Percentiles rank a stretch among this genome's conserved stretches.
Evolutionary conservation across 2,888 invertebrate species (phyloP).

Genomic region (Plebejus argus): DNA sequence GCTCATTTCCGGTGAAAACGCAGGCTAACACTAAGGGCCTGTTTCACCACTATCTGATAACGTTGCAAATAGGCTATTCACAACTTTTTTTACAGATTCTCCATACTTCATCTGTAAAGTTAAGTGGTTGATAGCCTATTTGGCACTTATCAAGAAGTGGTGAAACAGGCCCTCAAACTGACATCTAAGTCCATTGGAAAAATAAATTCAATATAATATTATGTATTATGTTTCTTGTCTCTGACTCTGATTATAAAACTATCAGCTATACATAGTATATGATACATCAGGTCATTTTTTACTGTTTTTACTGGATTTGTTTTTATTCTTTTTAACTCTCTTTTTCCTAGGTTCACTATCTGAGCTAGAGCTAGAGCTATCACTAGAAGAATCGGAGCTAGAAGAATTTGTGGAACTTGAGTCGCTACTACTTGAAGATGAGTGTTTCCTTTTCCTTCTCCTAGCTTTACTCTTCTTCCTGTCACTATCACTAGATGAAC

Average conservation of each 20-base stretch:
- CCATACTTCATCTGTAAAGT: no score
- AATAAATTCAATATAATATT: background rate
- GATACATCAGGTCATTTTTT: slow-evolving; percentile 41
- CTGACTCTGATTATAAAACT: no score
- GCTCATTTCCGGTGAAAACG: no score
- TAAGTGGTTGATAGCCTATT: no score
- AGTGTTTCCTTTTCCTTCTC: slow-evolving; percentile 58
- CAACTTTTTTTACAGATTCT: no score
- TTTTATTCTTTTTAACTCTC: slow-evolving; percentile 50
- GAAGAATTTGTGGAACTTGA: slow-evolving; percentile 58
- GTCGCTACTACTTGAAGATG: slow-evolving; percentile 60
- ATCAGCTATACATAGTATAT: no score
- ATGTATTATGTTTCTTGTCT: background rate
- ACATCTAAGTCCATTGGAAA: no score
- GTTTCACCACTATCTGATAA: no score
- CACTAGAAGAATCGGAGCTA: slow-evolving; percentile 56
- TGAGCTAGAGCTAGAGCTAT: slow-evolving; percentile 61
- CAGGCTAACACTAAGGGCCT: background rate
- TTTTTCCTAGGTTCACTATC: slow-evolving; percentile 57
- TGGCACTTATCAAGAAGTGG: no score
- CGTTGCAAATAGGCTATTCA: no score
- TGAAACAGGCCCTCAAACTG: no score
- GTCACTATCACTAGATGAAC: slow-evolving; percentile 63
- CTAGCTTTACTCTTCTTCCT: slow-evolving; percentile 55
- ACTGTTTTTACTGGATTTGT: slow-evolving; percentile 52